phyloP scores from a whole-genome alignment of 1,140 invertebrate genomes.

The Lethrus apterus region DNA sequence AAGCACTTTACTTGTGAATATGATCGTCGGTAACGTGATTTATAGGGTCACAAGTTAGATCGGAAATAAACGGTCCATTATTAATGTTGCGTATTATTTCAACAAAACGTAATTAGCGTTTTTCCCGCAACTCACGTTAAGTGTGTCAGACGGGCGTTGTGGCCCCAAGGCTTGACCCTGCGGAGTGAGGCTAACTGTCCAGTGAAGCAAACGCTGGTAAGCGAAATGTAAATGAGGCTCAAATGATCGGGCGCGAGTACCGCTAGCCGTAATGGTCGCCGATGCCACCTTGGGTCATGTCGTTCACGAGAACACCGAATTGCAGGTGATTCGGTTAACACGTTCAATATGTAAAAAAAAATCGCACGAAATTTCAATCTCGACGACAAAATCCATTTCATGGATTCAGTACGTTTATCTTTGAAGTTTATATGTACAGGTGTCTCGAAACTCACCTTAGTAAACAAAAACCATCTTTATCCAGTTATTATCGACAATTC shows the following conservation, averaged over 20 bases:
- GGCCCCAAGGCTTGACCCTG: slow-evolving; percentile 21
- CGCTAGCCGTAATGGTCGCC: slow-evolving; percentile 16
- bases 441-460: no score
- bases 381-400: no score
- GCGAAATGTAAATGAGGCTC: slow-evolving; percentile 18
- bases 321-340: no score
- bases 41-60: not conserved
- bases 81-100: slow-evolving; percentile 9
- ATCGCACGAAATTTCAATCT: no score
- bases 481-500: no score
- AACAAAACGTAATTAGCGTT: slow-evolving; percentile 22
- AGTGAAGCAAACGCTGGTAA: slow-evolving; percentile 10
- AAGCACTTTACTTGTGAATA: no score
- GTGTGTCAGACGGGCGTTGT: slow-evolving; percentile 22
- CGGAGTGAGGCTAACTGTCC: slow-evolving; percentile 21
- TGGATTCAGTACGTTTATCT: no score
- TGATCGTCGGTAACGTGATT: not conserved
- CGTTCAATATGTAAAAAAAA: no score
- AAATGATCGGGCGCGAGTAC: slow-evolving; percentile 15
- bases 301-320: no score
- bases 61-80: not conserved
- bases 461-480: no score
- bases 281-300: slow-evolving; percentile 12
- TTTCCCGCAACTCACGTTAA: slow-evolving; percentile 18
- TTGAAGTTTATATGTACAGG: no score